Base-by-base conservation (phyloP, 2,797 vertebrate genomes). In the Dicrostonyx torquatus region DNA sequence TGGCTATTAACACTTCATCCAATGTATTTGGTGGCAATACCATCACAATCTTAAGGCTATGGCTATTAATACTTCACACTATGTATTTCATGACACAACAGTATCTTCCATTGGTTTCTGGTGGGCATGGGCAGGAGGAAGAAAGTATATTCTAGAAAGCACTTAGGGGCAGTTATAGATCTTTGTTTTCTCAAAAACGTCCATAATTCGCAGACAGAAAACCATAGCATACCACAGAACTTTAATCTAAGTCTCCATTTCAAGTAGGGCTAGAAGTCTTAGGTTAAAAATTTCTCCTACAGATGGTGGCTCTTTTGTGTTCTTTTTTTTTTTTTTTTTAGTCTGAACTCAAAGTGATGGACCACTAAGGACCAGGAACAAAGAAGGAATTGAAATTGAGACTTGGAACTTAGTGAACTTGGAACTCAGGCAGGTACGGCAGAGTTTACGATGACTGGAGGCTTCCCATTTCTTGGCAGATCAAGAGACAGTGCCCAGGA, bases 241-340 rank as follows among this genome's bases (percentile, higher is more conserved):
- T 92, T 95, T 87, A 60, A 68, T 92, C 93, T 75, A 26, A 11
- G 15, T 83, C 68, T 93, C 75, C 66, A 34, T 91, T 93, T 96
- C 82, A 90, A 60, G 76, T 34, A n/a, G 17, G 70, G 45, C 40
- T 26, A 5, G 86, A 73, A 55, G 72, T 76, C 68, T 68, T 73
- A 48, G 45, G 72, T 48, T 80, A 22, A 66, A 90, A 82, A 85
- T 24, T 75, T n/a, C 73, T 34, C 43, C 87, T 86, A 50, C 31
- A 85, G 14, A 87, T 55, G 24, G 10, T 76, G 11, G 9, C 18
- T 62, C 14, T 83, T 89, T 82, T 89, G 40, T 66, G 31, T 37
- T 60, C 64, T 87, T 31, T 31, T 62, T 34, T 58, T n/a, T 90
- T 72, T 43, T 14, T 31, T 2, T n/a, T n/a, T n/a, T n/a, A 66